Evolutionary conservation across 92 coral and sea anemone genomes (phyloP), one percentile per base, ranked within the genome.

Genomic region (Meandrina meandrites): DNA sequence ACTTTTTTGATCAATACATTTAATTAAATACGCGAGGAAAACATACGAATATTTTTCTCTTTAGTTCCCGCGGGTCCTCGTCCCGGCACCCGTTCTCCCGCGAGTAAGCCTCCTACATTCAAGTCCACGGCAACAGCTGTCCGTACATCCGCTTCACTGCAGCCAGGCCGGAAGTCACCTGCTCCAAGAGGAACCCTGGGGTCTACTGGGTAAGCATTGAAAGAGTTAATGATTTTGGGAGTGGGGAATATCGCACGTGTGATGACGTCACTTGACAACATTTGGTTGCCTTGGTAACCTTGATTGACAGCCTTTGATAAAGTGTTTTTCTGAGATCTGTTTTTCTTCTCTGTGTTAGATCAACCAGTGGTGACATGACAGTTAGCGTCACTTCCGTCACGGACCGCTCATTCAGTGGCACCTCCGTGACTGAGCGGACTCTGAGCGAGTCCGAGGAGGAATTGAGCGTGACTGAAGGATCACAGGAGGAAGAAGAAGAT

Each of bases 401-500:
- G 21, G 98, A 92, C 72, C 94, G 93, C n/a, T 92, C 99, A 19
- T 95, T 93, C 54, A 93, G 94, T 79, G 95, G 93, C 8, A 94
- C 98, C 32, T 93, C 99, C 40, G 94, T 90, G 57, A 97, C 99
- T 66, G 99, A 97, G 56, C 90, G 89, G 64, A 95, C 99, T 17
- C 89, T 93, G 76, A 97, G 98, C 60, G 97, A 93, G 79, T 95
- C 99, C 6, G 98, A 91, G 16, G 94, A 87, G 37, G 96, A 92
- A 31, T 90, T 64, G 75, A 85, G 83, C 64, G 83, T 30, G 51
- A 62, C 85, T 22, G 80, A 84, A 80, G 76, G 81, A 64, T 80
- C 78, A 48, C 76, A 77, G 19, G 85, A 77, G 2, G 87, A 81
- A 10, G 89, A 86, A 4, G 87, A 82, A n/a, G 93, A 82, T 5